Conservation (phyloP, 2,888 invertebrate genomes). For the Empis stercorea region DNA sequence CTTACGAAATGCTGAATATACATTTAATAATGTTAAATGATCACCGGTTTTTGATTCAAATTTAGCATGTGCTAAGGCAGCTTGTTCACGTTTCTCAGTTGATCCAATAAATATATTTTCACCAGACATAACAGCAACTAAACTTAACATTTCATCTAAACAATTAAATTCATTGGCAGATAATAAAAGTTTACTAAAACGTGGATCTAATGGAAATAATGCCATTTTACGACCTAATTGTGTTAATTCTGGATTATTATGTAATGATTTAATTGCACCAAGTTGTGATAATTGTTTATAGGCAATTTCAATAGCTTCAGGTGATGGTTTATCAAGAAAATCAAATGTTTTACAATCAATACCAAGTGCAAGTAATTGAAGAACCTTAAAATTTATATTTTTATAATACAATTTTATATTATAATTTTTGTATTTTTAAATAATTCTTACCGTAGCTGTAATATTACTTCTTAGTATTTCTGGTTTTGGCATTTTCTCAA, state of each 20-base stretch:
- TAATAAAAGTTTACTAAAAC: slow-evolving; percentile 68
- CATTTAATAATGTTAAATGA: slow-evolving; percentile 80
- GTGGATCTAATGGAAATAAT: slow-evolving; percentile 83
- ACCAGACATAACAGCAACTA: slow-evolving; percentile 77
- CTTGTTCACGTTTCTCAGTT: slow-evolving; percentile 60
- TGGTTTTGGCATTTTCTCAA: slow-evolving; percentile 62
- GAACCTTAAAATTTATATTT: slow-evolving; percentile 43
- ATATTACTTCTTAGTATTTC: slow-evolving; percentile 70
- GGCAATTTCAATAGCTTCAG: slow-evolving; percentile 53
- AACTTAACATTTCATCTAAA: slow-evolving; percentile 66
- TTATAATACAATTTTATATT: neutral
- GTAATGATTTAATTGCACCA: slow-evolving; percentile 52
- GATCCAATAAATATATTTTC: slow-evolving; percentile 69
- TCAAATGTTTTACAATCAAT: slow-evolving; percentile 74
- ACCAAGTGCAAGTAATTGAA: slow-evolving; percentile 75
- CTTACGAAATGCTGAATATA: slow-evolving; percentile 66
- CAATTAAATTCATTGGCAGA: slow-evolving; percentile 64
- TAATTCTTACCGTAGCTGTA: slow-evolving; percentile 23
- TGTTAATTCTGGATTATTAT: slow-evolving; percentile 52
- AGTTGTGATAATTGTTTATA: slow-evolving; percentile 50
- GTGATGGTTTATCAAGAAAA: slow-evolving; percentile 78
- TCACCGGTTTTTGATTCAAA: slow-evolving; percentile 82
- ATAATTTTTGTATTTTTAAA: neutral
- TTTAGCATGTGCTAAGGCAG: slow-evolving; percentile 56
- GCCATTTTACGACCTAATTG: slow-evolving; percentile 73